Evolutionary conservation across 2,888 invertebrate species (phyloP).

Genomic region (Craniophora ligustri): DNA sequence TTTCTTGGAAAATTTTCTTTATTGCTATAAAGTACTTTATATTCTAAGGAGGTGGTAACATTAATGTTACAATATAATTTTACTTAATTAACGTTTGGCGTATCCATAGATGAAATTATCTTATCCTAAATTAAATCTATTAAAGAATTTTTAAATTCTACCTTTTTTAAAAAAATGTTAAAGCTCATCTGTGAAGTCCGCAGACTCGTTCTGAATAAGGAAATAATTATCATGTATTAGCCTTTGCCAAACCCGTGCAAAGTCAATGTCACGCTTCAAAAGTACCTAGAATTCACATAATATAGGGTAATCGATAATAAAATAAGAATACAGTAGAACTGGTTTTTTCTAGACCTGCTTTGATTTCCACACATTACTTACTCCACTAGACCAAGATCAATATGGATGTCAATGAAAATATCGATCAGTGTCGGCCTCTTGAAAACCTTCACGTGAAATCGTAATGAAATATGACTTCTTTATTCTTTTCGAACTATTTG

Average conservation of each 20-base stretch:
- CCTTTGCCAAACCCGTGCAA: conserved; percentile 16
- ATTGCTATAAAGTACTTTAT: background rate
- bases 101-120: too few relatives aligned
- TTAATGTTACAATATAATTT: too few relatives aligned
- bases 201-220: conserved; percentile 29
- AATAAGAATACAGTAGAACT: conserved; percentile 30
- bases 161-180: conserved; percentile 15
- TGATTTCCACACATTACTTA: conserved; percentile 15
- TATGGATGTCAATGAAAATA: conserved; percentile 32
- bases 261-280: conserved; percentile 40
- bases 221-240: conserved; percentile 33
- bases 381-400: conserved; percentile 43
- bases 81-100: too few relatives aligned
- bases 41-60: too few relatives aligned
- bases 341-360: conserved; percentile 24
- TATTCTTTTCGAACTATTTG: conserved; percentile 3
- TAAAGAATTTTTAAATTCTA: background rate
- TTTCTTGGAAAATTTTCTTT: background rate
- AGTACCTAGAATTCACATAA: conserved; percentile 7
- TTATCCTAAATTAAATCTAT: too few relatives aligned
- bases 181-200: conserved; percentile 2
- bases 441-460: conserved; percentile 38
- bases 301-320: conserved; percentile 17
- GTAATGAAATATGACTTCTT: conserved; percentile 11
- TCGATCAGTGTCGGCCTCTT: conserved; percentile 39